Evolutionary conservation across 2,797 vertebrate species (phyloP).

Genomic region (Florisuga fusca): DNA sequence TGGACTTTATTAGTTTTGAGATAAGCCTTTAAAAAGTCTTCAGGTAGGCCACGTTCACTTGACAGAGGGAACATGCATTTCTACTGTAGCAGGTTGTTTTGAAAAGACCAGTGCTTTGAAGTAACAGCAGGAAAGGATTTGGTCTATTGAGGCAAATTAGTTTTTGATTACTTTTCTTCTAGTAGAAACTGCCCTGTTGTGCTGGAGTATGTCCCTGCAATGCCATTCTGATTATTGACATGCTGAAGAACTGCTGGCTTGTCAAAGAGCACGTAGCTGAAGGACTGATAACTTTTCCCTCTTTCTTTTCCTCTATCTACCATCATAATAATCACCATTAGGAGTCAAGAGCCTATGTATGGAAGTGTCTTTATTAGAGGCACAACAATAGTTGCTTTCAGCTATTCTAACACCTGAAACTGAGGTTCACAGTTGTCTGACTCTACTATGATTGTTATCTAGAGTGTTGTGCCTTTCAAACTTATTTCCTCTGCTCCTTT

Average conservation of each 20-base stretch:
- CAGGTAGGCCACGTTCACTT: neutral
- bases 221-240: neutral
- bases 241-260: neutral
- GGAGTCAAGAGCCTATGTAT: neutral
- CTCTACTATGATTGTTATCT: neutral
- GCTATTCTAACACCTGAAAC: slow-evolving; percentile 23
- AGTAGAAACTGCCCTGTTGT: neutral
- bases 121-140: neutral
- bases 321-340: neutral
- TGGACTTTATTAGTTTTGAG: slow-evolving; percentile 27
- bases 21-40: slow-evolving; percentile 47
- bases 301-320: neutral
- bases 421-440: neutral
- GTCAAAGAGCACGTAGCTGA: slow-evolving; percentile 1
- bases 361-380: slow-evolving; percentile 16
- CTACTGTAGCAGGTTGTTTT: neutral
- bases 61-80: neutral
- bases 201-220: neutral
- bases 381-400: slow-evolving; percentile 38
- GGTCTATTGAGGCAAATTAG: neutral
- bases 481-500: slow-evolving; percentile 35
- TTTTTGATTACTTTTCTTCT: slow-evolving; percentile 47
- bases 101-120: neutral
- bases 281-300: neutral
- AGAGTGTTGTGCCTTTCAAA: slow-evolving; percentile 28